Base-by-base conservation (phyloP, 2,888 invertebrate species). In the Sussaba pulchella region DNA sequence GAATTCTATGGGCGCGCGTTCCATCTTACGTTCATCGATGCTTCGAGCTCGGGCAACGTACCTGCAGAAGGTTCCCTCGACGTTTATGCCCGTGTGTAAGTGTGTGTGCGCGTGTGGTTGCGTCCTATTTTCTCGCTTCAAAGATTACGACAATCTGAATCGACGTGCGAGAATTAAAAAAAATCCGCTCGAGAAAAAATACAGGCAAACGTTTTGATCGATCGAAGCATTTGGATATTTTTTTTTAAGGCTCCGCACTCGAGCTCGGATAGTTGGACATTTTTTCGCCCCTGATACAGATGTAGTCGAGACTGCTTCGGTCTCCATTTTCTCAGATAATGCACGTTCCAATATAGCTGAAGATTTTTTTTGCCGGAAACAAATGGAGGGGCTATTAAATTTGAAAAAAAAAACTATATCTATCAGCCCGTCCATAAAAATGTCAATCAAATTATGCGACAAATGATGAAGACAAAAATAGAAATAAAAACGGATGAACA, bases 21-120 rank as follows among this genome's bases (percentile, higher is more conserved):
- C 8, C 21, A 41, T 63, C 43, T 63, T 43, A 43, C 12, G 21
- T 63, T 63, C 24, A 63, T 63, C 41, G 61, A 63, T 21, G 19
- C 39, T 39, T 19, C 41, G n/a, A 12, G 12, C 61, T n/a, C 21
- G n/a, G 1, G 61, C 43, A 39, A 43, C 61, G 39, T 63, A n/a
- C 5, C 61, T n/a, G 14, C 43, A 14, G 31, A 54, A 54, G 14
- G 54, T 26, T 54, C 17, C 31, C 26, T 54, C 31, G 14, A 1
- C 54, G 54, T 26, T 31, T 31, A 54, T 31, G 31, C 6, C 3
- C 14, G 54, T 9, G 54, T 1, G 2, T 31, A 6, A 5, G 31
- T 31, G 31, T 31, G 31, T 31, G 31, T 47, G 47, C 17, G 17
- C 8, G 47, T 47, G 47, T 8, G 6, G 8, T n/a, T 8, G n/a